phyloP scores from a whole-genome alignment of 2,113 vertebrate genomes.

The Chaetodon auriga region DNA sequence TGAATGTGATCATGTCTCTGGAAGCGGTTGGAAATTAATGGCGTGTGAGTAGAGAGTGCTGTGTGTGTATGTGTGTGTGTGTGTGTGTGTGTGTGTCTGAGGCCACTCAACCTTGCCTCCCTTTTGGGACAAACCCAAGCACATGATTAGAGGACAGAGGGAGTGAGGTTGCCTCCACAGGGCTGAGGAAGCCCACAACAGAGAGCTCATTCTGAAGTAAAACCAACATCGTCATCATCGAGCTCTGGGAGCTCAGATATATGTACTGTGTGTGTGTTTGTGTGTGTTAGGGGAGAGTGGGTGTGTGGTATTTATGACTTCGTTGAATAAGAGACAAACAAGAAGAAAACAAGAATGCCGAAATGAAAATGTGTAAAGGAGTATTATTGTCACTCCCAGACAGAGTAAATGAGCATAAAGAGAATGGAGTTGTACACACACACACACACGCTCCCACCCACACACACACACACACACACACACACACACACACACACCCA shows the following conservation, averaged over 20 bases:
- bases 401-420: background rate
- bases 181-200: conserved; percentile 63
- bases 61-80: conserved; percentile 19
- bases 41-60: background rate
- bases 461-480: background rate
- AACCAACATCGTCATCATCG: conserved; percentile 55
- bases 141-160: conserved; percentile 74
- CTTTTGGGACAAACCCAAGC: conserved; percentile 58
- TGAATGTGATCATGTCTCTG: conserved; percentile 51
- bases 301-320: background rate
- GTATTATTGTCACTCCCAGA: conserved; percentile 8
- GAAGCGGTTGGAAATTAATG: conserved; percentile 62
- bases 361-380: background rate
- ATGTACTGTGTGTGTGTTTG: background rate
- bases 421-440: background rate
- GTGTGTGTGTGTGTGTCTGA: conserved; percentile 28
- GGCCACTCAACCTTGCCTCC: conserved; percentile 45
- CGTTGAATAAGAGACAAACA: background rate
- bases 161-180: conserved; percentile 50
- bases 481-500: background rate
- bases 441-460: background rate
- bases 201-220: conserved; percentile 50
- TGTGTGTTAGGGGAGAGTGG: background rate
- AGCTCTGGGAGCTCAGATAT: conserved; percentile 46
- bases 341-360: conserved; percentile 7